phyloP scores from a whole-genome alignment of 2,797 vertebrate species.

The Aratinga solstitialis region DNA sequence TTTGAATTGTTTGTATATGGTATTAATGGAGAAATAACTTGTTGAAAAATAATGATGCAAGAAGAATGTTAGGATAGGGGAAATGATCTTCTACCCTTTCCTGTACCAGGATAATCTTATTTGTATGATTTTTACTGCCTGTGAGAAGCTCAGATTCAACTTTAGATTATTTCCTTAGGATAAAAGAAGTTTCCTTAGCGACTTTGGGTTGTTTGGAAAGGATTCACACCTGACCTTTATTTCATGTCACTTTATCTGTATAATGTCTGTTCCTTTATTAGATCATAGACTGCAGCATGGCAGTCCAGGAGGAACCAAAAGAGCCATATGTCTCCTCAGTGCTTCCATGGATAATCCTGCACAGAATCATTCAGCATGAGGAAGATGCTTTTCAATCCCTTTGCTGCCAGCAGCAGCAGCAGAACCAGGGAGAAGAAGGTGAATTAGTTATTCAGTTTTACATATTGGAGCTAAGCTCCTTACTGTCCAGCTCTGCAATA shows the following conservation, averaged over 20 bases:
- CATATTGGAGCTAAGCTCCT: neutral
- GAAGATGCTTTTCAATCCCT: slow-evolving; percentile 87
- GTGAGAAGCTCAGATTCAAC: neutral
- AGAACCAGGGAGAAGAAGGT: slow-evolving; percentile 87
- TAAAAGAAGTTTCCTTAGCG: neutral
- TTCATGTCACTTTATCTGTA: neutral
- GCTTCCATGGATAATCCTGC: slow-evolving; percentile 93
- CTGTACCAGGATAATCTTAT: neutral
- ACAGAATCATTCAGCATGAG: slow-evolving; percentile 91
- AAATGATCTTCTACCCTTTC: neutral
- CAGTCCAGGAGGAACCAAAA: slow-evolving; percentile 89
- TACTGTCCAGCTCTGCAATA: neutral
- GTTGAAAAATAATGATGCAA: neutral
- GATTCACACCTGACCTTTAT: neutral
- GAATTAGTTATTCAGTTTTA: neutral
- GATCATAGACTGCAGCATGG: slow-evolving; percentile 96
- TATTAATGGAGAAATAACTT: neutral
- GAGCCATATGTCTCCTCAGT: slow-evolving; percentile 93
- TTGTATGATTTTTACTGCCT: neutral
- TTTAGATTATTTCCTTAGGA: neutral
- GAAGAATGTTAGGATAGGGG: neutral
- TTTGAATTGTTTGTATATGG: neutral
- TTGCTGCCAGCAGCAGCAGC: slow-evolving; percentile 80
- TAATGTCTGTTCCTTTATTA: slow-evolving; percentile 59
- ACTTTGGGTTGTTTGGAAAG: neutral